Evolutionary conservation across 1,140 invertebrate species (phyloP).

Genomic region (Stenopsyche tienmushanensis): DNA sequence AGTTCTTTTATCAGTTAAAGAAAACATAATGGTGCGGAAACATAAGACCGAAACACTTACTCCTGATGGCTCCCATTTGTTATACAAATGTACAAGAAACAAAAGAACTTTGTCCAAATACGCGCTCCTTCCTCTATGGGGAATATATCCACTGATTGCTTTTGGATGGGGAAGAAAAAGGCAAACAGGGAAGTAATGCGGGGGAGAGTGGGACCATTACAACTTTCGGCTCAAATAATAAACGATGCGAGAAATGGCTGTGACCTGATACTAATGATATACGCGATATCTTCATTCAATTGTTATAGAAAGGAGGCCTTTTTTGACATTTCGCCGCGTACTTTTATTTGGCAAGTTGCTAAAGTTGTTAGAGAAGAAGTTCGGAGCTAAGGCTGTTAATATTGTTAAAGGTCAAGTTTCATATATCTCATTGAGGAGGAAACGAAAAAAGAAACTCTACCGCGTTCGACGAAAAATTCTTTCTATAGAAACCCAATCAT

Average conservation of each 20-base stretch:
- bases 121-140: not conserved
- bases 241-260: not conserved
- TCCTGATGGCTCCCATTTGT: slow-evolving; percentile 24
- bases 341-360: too few species aligned
- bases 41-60: slow-evolving; percentile 32
- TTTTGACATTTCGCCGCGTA: too few species aligned
- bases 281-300: not conserved
- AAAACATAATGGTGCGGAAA: slow-evolving; percentile 33
- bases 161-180: slow-evolving; percentile 7
- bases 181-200: slow-evolving; percentile 14
- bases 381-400: too few species aligned
- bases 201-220: not conserved
- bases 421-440: too few species aligned
- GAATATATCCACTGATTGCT: slow-evolving; percentile 22
- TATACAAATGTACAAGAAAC: slow-evolving; percentile 27
- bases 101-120: slow-evolving; percentile 18
- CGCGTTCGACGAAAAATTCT: too few species aligned
- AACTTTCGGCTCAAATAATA: not conserved
- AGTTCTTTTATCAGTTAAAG: slow-evolving; percentile 30
- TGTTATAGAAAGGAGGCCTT: too few species aligned
- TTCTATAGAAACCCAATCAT: too few species aligned
- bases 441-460: too few species aligned
- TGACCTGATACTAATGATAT: too few species aligned
- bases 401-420: too few species aligned
- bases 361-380: too few species aligned